phyloP scores from a whole-genome alignment of 2,797 vertebrate species.

The Leuciscus waleckii region DNA sequence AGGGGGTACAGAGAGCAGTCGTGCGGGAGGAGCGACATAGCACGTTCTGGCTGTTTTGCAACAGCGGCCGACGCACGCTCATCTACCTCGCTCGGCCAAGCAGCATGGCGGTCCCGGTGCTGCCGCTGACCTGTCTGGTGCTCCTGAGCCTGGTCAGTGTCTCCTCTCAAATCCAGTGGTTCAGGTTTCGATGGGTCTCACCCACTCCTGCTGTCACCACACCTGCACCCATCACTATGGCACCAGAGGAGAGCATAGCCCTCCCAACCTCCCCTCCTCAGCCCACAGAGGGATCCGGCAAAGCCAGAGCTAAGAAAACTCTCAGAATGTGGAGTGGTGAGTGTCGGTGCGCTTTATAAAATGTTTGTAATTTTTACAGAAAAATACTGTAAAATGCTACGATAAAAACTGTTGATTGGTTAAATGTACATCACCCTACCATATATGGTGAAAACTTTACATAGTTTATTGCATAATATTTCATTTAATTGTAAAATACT shows the following conservation, averaged over 20 bases:
- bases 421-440: neutral
- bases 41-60: neutral
- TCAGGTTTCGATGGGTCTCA: constrained; percentile 52
- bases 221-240: neutral
- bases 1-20: constrained; percentile 33
- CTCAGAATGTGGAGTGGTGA: constrained; percentile 62
- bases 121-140: constrained; percentile 36
- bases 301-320: constrained; percentile 43
- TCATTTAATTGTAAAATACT: neutral
- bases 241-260: constrained; percentile 7
- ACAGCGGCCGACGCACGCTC: neutral
- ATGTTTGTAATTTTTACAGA: neutral
- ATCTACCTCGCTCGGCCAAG: neutral
- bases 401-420: neutral
- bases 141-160: constrained; percentile 32
- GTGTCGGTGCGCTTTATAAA: constrained; percentile 8
- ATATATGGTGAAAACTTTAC: neutral
- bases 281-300: neutral
- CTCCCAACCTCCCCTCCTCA: neutral
- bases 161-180: constrained; percentile 53
- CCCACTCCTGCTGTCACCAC: constrained; percentile 13
- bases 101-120: constrained; percentile 36
- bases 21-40: constrained; percentile 31
- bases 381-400: neutral
- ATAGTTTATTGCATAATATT: neutral